phyloP scores from a whole-genome alignment of 2,888 invertebrate genomes.

The Luperina testacea region DNA sequence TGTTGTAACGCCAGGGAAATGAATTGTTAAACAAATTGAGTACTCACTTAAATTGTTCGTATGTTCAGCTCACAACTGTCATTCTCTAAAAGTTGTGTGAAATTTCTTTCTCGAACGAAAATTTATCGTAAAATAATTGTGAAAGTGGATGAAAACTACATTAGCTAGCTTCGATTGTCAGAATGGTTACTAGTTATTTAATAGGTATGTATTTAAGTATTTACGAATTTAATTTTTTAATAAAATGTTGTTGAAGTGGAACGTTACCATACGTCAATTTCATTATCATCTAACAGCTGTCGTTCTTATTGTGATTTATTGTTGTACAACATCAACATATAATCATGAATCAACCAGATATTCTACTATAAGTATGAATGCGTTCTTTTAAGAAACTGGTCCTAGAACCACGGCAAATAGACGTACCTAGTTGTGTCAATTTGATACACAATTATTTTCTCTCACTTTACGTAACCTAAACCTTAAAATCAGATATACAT shows the following conservation, averaged over 20 bases:
- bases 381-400: too few relatives aligned
- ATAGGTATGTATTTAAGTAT: too few relatives aligned
- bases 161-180: not conserved
- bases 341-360: too few relatives aligned
- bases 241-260: too few relatives aligned
- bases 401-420: not conserved
- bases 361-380: not conserved
- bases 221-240: too few relatives aligned
- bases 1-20: not conserved
- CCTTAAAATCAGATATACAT: slow-evolving; percentile 5
- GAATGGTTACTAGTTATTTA: not conserved
- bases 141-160: not conserved
- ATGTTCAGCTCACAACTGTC: not conserved
- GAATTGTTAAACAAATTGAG: not conserved
- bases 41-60: not conserved
- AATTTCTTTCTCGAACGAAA: not conserved
- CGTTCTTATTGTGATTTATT: too few relatives aligned
- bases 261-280: too few relatives aligned
- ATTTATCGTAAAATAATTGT: not conserved
- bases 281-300: too few relatives aligned
- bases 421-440: not conserved
- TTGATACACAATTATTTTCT: not conserved
- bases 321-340: too few relatives aligned
- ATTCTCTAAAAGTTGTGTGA: not conserved
- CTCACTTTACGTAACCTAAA: not conserved